phyloP scores from a whole-genome alignment of 2,797 vertebrate species.

The Myripristis murdjan region DNA sequence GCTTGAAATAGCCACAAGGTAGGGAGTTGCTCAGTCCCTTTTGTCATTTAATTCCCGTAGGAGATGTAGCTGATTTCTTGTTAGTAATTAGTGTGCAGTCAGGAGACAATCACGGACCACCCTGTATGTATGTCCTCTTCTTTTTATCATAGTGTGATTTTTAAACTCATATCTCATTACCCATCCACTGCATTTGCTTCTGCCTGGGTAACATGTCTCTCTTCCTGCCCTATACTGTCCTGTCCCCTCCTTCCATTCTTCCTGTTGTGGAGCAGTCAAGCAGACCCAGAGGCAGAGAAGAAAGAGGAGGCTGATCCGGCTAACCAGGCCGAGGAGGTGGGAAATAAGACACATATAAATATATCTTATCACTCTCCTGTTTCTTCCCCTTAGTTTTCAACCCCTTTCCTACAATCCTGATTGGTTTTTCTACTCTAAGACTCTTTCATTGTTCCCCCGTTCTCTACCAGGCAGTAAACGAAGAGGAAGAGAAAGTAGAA shows the following conservation, averaged over 20 bases:
- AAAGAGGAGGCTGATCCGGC: slow-evolving; percentile 78
- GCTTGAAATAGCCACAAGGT: slow-evolving; percentile 72
- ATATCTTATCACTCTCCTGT: neutral
- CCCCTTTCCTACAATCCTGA: no score
- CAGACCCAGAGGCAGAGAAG: slow-evolving; percentile 81
- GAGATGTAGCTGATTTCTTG: slow-evolving; percentile 31
- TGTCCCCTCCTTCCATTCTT: neutral
- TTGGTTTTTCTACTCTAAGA: neutral
- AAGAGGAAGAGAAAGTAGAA: slow-evolving; percentile 81
- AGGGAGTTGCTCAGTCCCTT: slow-evolving; percentile 66
- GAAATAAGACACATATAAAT: neutral
- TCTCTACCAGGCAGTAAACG: slow-evolving; percentile 58
- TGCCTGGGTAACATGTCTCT: slow-evolving; percentile 29
- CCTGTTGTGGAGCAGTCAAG: slow-evolving; percentile 73
- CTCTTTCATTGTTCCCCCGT: slow-evolving; percentile 3
- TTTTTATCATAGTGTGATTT: slow-evolving; percentile 49
- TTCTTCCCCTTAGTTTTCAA: neutral
- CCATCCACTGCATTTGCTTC: neutral
- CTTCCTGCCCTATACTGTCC: neutral
- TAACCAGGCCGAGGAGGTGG: slow-evolving; percentile 75
- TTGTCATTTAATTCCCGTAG: slow-evolving; percentile 48
- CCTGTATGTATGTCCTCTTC: slow-evolving; percentile 50
- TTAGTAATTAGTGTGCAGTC: slow-evolving; percentile 38
- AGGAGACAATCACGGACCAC: slow-evolving; percentile 40
- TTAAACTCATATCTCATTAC: slow-evolving; percentile 33